Conservation (phyloP, 2,113 vertebrate genomes). For the Antigone vipio region DNA sequence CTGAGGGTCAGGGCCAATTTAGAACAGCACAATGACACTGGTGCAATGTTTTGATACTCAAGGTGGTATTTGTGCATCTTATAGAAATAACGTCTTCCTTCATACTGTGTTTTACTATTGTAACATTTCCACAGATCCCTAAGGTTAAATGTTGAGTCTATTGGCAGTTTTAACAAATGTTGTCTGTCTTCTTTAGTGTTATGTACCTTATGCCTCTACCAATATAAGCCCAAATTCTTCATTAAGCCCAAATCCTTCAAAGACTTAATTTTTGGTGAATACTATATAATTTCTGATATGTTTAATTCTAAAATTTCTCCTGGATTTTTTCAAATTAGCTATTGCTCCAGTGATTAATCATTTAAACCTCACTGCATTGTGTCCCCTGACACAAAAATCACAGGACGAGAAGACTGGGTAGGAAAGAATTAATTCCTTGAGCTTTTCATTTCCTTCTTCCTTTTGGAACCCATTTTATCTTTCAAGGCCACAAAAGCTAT, state of each 20-base stretch:
- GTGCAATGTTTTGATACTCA: not conserved
- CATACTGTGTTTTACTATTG: not conserved
- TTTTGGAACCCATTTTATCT: not conserved
- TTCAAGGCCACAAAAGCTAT: not conserved
- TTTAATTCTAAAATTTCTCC: not conserved
- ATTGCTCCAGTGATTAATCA: not conserved
- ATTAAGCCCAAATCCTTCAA: not conserved
- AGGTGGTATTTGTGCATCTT: not conserved
- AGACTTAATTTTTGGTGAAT: not conserved
- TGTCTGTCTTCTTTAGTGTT: not conserved
- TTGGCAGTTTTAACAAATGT: not conserved
- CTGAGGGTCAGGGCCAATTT: not conserved
- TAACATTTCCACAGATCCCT: not conserved
- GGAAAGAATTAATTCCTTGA: not conserved
- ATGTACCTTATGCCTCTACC: accelerated
- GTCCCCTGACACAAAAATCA: not conserved
- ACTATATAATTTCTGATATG: not conserved
- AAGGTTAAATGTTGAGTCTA: not conserved
- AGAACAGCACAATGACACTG: not conserved
- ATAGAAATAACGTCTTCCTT: not conserved
- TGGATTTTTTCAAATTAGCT: not conserved
- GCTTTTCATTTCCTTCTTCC: not conserved
- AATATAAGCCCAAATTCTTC: not conserved
- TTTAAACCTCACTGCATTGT: not conserved
- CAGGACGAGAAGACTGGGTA: not conserved